A percentile compares a stretch with the other conserved stretches of the same genome.
phyloP scores from a whole-genome alignment of 2,888 invertebrate species.

The Leptopilina drosophilae region DNA sequence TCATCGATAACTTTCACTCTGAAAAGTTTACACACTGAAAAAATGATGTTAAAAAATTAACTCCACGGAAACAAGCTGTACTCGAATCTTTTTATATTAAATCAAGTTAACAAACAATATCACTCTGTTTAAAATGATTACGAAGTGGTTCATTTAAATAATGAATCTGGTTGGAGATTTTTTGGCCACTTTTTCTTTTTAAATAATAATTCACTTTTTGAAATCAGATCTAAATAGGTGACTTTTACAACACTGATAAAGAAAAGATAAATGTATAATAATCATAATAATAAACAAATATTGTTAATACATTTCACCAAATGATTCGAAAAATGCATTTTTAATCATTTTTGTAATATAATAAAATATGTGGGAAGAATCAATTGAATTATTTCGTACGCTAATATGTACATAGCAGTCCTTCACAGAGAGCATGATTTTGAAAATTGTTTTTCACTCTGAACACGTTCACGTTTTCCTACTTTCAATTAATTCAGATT shows the following conservation, averaged over 20 bases:
- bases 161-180: too few species aligned
- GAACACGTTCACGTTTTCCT: neutral
- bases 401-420: neutral
- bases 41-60: neutral
- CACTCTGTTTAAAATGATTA: too few species aligned
- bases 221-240: too few species aligned
- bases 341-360: neutral
- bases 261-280: too few species aligned
- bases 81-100: too few species aligned
- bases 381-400: neutral
- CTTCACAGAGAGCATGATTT: neutral
- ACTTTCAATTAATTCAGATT: neutral
- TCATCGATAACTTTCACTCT: neutral
- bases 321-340: neutral
- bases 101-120: too few species aligned
- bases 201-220: too few species aligned
- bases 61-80: too few species aligned
- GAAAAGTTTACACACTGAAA: neutral
- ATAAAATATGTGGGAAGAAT: neutral
- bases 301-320: neutral
- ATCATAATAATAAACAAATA: too few species aligned
- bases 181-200: too few species aligned
- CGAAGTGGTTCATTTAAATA: too few species aligned
- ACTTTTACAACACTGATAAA: too few species aligned
- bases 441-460: slow-evolving; percentile 1